Conservation (phyloP, 1,140 invertebrate genomes). For the Riptortus pedestris region DNA sequence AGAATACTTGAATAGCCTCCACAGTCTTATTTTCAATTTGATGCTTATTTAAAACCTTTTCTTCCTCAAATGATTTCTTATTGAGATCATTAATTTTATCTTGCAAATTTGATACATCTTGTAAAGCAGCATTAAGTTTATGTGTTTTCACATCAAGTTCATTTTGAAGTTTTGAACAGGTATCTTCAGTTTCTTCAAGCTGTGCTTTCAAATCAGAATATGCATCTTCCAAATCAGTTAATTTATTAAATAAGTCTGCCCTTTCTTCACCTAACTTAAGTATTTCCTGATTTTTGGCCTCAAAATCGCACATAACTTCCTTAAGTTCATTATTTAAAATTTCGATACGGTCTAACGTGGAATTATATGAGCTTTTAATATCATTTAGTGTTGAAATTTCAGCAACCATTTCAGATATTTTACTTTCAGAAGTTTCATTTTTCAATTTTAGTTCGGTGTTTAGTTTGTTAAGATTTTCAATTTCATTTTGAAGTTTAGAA, state of each 20-base stretch:
- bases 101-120: too few species aligned
- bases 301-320: conserved; percentile 22
- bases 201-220: conserved; percentile 25
- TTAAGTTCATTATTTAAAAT: conserved; percentile 26
- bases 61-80: neutral
- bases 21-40: neutral
- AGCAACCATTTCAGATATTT: conserved; percentile 39
- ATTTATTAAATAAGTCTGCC: conserved; percentile 28
- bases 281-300: conserved; percentile 23
- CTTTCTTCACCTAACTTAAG: conserved; percentile 23
- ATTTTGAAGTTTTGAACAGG: neutral
- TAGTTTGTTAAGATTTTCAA: conserved; percentile 21
- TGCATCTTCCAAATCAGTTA: conserved; percentile 30
- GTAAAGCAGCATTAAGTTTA: neutral
- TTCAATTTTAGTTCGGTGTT: conserved; percentile 20
- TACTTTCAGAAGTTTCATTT: conserved; percentile 31
- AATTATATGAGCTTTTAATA: conserved; percentile 25
- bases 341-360: conserved; percentile 27
- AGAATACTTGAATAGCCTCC: neutral
- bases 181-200: conserved; percentile 22
- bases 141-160: neutral
- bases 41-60: neutral
- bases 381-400: conserved; percentile 22
- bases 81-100: too few species aligned
- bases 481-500: conserved; percentile 25